These are phyloP conservation scores for Enteromius argenteus DNA, from an alignment of 2,797 vertebrate genomes.

Conservation along the genomic window DNA sequence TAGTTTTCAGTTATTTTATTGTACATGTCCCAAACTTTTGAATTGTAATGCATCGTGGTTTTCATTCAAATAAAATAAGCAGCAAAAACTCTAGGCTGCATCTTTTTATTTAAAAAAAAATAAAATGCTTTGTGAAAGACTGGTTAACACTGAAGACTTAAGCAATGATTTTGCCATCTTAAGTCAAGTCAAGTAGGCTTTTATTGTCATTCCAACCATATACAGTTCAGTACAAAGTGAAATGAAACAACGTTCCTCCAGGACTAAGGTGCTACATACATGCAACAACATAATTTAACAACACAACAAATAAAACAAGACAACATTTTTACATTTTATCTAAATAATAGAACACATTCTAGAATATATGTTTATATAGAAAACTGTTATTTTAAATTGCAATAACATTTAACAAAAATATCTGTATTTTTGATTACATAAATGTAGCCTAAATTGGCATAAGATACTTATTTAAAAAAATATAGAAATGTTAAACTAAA, in stretches of 20 bases:
- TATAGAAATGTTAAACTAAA: neutral
- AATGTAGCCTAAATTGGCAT: neutral
- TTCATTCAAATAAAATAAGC: neutral
- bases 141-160: neutral
- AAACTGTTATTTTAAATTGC: neutral
- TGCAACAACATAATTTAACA: too few species aligned
- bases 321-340: too few species aligned
- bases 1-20: too few species aligned
- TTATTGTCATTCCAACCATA: too few species aligned
- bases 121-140: neutral
- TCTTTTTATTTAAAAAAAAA: too few species aligned
- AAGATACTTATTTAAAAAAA: neutral
- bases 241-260: too few species aligned
- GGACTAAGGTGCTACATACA: too few species aligned
- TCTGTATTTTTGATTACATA: neutral
- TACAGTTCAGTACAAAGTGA: too few species aligned
- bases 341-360: neutral
- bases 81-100: neutral
- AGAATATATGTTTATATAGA: neutral
- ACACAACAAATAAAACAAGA: too few species aligned
- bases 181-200: too few species aligned
- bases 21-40: neutral
- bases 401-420: neutral
- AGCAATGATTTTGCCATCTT: too few species aligned
- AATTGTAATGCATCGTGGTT: neutral